Base-by-base conservation (phyloP, 2,113 vertebrate genomes). In the Pavo muticus region DNA sequence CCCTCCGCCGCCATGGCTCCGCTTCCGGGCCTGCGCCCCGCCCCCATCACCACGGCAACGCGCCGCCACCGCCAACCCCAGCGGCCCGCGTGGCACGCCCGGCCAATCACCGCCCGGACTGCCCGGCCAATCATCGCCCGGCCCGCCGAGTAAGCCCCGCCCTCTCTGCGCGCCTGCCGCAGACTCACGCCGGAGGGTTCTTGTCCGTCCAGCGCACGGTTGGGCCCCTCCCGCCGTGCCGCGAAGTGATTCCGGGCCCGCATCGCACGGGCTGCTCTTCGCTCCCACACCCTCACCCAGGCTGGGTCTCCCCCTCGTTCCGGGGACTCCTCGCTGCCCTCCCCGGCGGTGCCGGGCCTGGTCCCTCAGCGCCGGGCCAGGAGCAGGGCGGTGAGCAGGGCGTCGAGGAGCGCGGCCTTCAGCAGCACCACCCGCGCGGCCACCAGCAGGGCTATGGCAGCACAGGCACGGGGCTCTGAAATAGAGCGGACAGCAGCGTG, bases 371-470 rank as follows among this genome's bases (percentile, higher is more conserved):
- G 40, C 56, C 9, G 73, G 15, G 79, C 29, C 1, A 97, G 89
- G 74, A 88, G 67, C 73, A 95, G 14, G 56, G 96, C 97, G 73
- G 98, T 98, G 87, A 98, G 64, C 11, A 98, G 65, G 25, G 97
- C 93, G 1, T 97, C 90, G 0, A 93, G 61, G n/a, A 98, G 92
- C 19, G 96, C 56, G 5, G 97, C 70, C 74, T 98, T 98, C 93
- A 98, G 96, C 68, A 98, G 80, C 91, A 98, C 82, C 57, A 97
- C 13, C 6, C 98, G 85, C 15, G 93, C 12, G 2, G 84, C 93
- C 75, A 57, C 27, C 2, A 98, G 93, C 64, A 91, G 11, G 40
- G 94, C 92, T 12, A 29, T 82, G 9, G 47, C 68, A 54, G 85
- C 39, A 0, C 2, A 1, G 60, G 9, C 35, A 0, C 10, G 35